Conservation (phyloP, 2,888 invertebrate species). For the Drosophila neoperkinsi region DNA sequence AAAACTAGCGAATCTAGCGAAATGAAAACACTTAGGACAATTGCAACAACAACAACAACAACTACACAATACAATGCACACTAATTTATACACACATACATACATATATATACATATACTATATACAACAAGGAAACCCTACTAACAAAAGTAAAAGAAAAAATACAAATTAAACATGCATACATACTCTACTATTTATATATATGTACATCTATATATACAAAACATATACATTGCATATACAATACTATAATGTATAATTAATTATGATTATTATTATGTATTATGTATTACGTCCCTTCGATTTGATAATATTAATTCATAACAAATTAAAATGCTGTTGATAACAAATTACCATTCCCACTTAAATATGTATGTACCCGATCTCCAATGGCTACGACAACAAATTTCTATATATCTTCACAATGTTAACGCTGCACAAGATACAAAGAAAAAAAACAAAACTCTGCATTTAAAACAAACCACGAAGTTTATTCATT, state of each 20-base stretch:
- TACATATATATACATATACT: slow-evolving; percentile 29
- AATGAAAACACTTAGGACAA: slow-evolving; percentile 72
- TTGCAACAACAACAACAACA: slow-evolving; percentile 42
- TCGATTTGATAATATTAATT: slow-evolving; percentile 60
- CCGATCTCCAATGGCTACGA: slow-evolving; percentile 54
- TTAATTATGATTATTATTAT: slow-evolving; percentile 52
- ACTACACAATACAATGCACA: slow-evolving; percentile 58
- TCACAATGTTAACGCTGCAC: slow-evolving; percentile 83
- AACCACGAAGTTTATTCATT: slow-evolving; percentile 59
- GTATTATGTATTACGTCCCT: slow-evolving; percentile 69
- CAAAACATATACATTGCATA: slow-evolving; percentile 50
- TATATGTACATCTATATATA: slow-evolving; percentile 54
- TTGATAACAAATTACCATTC: slow-evolving; percentile 64
- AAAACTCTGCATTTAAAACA: slow-evolving; percentile 80
- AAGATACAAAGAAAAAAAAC: slow-evolving; percentile 48
- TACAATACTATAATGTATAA: slow-evolving; percentile 55
- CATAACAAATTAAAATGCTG: slow-evolving; percentile 57
- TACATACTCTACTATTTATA: slow-evolving; percentile 51
- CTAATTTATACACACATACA: slow-evolving; percentile 46
- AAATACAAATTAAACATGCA: slow-evolving; percentile 37
- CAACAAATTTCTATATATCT: slow-evolving; percentile 50
- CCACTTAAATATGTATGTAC: slow-evolving; percentile 62
- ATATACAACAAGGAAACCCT: slow-evolving; percentile 32
- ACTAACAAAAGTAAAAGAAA: slow-evolving; percentile 34
- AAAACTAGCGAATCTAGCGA: slow-evolving; percentile 69